phyloP scores from a whole-genome alignment of 64 coral and sea anemone genomes.

The Montipora sp. region DNA sequence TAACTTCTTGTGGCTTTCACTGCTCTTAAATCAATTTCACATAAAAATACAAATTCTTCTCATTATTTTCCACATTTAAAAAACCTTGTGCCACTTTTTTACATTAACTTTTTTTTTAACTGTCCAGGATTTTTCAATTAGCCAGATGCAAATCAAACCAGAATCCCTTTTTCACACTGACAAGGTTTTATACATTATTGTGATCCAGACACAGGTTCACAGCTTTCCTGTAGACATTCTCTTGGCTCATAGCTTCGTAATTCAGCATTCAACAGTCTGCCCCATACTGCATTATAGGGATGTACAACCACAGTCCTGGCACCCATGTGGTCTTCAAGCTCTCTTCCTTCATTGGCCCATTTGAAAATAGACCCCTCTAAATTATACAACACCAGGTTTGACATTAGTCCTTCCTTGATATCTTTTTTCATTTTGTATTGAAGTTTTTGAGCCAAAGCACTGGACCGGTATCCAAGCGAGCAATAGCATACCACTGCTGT shows the following conservation, averaged over 20 bases:
- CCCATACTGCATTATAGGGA: slow-evolving; percentile 76
- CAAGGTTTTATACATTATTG: background rate
- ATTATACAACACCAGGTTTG: slow-evolving; percentile 39
- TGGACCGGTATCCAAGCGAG: slow-evolving; percentile 71
- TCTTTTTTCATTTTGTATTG: slow-evolving; percentile 39
- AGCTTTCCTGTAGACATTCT: background rate
- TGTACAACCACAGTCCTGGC: slow-evolving; percentile 39
- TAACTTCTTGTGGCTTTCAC: too few relatives aligned
- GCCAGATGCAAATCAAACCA: too few relatives aligned
- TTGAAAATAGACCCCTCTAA: slow-evolving; percentile 83
- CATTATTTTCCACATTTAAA: too few relatives aligned
- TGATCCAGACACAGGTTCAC: background rate
- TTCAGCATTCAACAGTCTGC: slow-evolving; percentile 59
- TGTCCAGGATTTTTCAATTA: too few relatives aligned
- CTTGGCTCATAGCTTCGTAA: slow-evolving; percentile 42
- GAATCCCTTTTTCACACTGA: too few relatives aligned
- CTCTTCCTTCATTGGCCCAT: slow-evolving; percentile 81
- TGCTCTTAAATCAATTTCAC: too few relatives aligned
- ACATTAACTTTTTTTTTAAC: too few relatives aligned
- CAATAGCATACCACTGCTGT: slow-evolving; percentile 55
- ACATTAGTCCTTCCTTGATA: slow-evolving; percentile 3
- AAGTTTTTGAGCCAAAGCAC: slow-evolving; percentile 45
- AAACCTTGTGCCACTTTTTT: too few relatives aligned
- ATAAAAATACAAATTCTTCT: too few relatives aligned
- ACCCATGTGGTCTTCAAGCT: slow-evolving; percentile 49